Evolutionary conservation across 2,888 invertebrate genomes (phyloP), one percentile per base, ranked within the genome.

Genomic region (Megalurothrips usitatus): DNA sequence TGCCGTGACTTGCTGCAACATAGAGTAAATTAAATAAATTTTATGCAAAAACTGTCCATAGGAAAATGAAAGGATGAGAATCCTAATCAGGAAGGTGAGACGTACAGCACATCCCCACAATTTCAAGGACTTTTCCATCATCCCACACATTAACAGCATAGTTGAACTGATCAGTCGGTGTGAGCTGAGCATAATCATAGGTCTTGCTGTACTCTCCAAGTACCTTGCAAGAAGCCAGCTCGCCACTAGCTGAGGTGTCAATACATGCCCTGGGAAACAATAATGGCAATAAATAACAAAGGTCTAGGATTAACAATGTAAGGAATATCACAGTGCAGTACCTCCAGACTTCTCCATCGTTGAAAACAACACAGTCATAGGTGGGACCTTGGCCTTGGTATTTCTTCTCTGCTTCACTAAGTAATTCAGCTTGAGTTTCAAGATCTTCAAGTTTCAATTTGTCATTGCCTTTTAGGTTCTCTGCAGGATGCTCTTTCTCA

Each of bases 21-120:
- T 83, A 82, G 14, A 79, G 81, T 80, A 81, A 81, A 82, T 79
- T 79, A 49, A 80, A 6, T 78, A 28, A 17, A 63, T 79, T 26
- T 78, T 68, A 47, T 80, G 75, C 81, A 79, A 9, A 43, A 49
- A 23, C 79, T 48, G 19, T 79, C 78, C 23, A 47, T 49, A 58
- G n/a, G 48, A 78, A 26, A 19, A 58, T 58, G 17, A 58, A 12
- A 43, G 11, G 19, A 0, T 26, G 26, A 26, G 68, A 75, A 10
- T 23, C 14, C 6, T 19, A 75, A 34, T 68, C 26, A 58, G 10
- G 63, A 52, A 82, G 68, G 14, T 26, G 80, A 0, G 78, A 92
- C 94, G 92, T 89, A 97, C 97, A 96, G 87, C 96, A 95, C 91
- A 97, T 94, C 84, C 96, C 95, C 81, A 97, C 97, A 80, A 99